phyloP scores from a whole-genome alignment of 1,140 invertebrate genomes.

The Caenorhabditis briggsae region DNA sequence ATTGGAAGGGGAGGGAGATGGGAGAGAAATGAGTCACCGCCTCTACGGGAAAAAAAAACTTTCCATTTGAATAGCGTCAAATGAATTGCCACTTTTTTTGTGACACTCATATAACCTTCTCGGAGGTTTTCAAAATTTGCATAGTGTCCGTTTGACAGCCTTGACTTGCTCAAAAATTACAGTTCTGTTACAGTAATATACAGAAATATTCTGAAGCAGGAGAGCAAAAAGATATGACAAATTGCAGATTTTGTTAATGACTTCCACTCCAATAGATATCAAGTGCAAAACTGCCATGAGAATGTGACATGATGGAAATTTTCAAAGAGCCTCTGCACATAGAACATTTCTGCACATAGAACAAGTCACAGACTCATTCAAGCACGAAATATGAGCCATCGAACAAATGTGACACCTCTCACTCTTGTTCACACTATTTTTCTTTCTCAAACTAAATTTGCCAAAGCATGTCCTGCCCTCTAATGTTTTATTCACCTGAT shows the following conservation, averaged over 20 bases:
- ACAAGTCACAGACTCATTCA: conserved; percentile 25
- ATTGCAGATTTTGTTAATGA: not conserved
- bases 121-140: no score
- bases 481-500: no score
- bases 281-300: not conserved
- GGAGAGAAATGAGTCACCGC: not conserved
- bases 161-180: no score
- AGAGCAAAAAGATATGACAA: no score
- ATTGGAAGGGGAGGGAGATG: not conserved
- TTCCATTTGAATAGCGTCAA: not conserved
- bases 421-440: not conserved
- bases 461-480: no score
- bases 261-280: not conserved
- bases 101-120: no score
- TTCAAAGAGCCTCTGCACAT: not conserved
- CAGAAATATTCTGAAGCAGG: no score
- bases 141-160: no score
- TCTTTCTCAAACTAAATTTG: no score
- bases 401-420: conserved; percentile 46
- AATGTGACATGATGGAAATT: not conserved
- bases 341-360: not conserved
- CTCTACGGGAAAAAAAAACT: not conserved
- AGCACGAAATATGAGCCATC: conserved; percentile 33
- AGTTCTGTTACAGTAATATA: no score
- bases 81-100: not conserved